Evolutionary conservation across 2,888 invertebrate genomes (phyloP), one percentile per base, ranked within the genome.

Genomic region (Phalera bucephala): DNA sequence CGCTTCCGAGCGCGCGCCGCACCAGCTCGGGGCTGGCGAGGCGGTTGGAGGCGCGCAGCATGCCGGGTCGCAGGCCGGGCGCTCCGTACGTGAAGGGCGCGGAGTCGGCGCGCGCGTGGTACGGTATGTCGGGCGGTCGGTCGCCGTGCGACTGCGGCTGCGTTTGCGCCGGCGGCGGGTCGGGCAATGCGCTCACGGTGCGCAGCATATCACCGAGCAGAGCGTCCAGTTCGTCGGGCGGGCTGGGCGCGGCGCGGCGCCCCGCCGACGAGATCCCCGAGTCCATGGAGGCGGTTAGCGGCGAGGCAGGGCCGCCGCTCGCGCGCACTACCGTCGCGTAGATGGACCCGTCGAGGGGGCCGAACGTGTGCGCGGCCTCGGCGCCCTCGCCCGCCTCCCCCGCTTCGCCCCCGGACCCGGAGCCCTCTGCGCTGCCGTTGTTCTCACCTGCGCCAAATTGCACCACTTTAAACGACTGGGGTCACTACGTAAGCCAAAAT

Each of bases 71-170:
- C 42, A 87, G 79, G 52, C 86, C 86, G 43, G 93, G 92, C 45
- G 92, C 93, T 38, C 96, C 96, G 92, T 97, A 97, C 39, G 95
- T 95, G 87, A 97, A 97, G 46, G 97, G 97, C 64, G 95, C 93
- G 64, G 95, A 95, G 82, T 96, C 95, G 61, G 95, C 94, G 68
- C 97, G 92, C 70, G 97, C 96, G 94, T 97, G 97, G 88, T 97
- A 97, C 60, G 97, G 97, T 78, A 96, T 96, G 78, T 93, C 87
- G 44, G 71, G 70, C 64, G 73, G 73, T 45, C 79, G 76, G 72
- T 90, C 91, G 74, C 81, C 88, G 72, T 80, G 89, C 64, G 90
- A 90, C 67, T 90, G 90, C 44, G 68, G 45, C 45, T 60, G 47
- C 44, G 68, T 45, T 45, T 60, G 47, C 64, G 69, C 65, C 39